A percentile compares a stretch with the other conserved stretches of the same genome.
phyloP scores from a whole-genome alignment of 2,888 invertebrate genomes.

The Lypha dubia region DNA sequence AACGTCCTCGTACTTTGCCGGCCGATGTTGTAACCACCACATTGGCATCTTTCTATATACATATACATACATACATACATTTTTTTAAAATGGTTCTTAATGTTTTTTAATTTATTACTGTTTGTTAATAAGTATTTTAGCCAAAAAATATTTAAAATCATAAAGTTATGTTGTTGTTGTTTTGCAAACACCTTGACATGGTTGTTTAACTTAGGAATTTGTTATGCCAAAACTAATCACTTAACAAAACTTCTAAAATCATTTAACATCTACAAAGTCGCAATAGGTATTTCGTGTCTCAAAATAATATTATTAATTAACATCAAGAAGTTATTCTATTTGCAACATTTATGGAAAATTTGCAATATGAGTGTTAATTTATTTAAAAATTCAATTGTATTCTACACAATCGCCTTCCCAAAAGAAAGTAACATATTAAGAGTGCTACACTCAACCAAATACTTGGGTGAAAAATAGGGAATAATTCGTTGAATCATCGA shows the following conservation, averaged over 20 bases:
- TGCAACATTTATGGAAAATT: neutral
- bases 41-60: constrained; percentile 81
- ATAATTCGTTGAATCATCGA: no score
- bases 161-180: constrained; percentile 9
- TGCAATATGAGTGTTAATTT: neutral
- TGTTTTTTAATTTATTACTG: neutral
- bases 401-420: no score
- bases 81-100: no score
- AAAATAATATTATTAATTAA: constrained; percentile 15
- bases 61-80: constrained; percentile 11
- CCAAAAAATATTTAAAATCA: constrained; percentile 30
- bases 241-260: constrained; percentile 50
- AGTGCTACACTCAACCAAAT: no score
- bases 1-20: constrained; percentile 82
- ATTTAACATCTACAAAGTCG: constrained; percentile 57
- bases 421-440: no score
- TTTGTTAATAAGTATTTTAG: neutral
- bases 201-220: constrained; percentile 36
- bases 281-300: constrained; percentile 16
- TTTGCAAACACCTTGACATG: constrained; percentile 42
- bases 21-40: constrained; percentile 80
- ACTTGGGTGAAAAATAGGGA: no score
- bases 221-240: constrained; percentile 10
- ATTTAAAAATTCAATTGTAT: neutral
- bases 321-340: constrained; percentile 9